Conservation (phyloP, 92 coral and sea anemone species). For the Epizoanthus ramosus region DNA sequence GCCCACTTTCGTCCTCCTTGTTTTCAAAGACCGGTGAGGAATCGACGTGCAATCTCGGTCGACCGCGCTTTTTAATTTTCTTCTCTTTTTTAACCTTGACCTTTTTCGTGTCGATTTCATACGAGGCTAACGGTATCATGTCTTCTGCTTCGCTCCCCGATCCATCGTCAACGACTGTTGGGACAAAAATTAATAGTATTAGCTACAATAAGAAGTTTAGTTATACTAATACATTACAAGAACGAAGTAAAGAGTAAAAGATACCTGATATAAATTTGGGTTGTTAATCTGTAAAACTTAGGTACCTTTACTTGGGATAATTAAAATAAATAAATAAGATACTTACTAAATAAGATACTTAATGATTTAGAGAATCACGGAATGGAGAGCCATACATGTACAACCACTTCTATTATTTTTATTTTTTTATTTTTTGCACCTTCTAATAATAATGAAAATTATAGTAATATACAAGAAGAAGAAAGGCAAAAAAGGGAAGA, state of each 20-base stretch:
- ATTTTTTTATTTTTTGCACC: too few species aligned
- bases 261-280: too few species aligned
- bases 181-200: neutral
- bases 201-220: neutral
- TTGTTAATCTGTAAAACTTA: too few species aligned
- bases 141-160: conserved; percentile 19
- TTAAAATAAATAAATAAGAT: too few species aligned
- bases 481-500: too few species aligned
- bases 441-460: too few species aligned
- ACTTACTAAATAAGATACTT: too few species aligned
- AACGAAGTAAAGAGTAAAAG: neutral
- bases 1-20: conserved; percentile 31
- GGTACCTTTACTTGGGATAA: too few species aligned
- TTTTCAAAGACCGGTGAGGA: conserved; percentile 39
- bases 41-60: conserved; percentile 57
- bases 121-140: neutral
- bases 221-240: neutral
- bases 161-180: conserved; percentile 2
- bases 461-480: too few species aligned
- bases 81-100: conserved; percentile 67
- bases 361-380: too few species aligned
- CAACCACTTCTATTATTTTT: too few species aligned
- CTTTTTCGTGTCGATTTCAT: conserved; percentile 49
- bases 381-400: too few species aligned
- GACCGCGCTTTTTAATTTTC: conserved; percentile 47